Percentiles rank a stretch among this genome's conserved stretches.
These are phyloP conservation scores for Calliphora vomitoria DNA, from an alignment of 2,888 invertebrate genomes.

Conservation along the genomic window DNA sequence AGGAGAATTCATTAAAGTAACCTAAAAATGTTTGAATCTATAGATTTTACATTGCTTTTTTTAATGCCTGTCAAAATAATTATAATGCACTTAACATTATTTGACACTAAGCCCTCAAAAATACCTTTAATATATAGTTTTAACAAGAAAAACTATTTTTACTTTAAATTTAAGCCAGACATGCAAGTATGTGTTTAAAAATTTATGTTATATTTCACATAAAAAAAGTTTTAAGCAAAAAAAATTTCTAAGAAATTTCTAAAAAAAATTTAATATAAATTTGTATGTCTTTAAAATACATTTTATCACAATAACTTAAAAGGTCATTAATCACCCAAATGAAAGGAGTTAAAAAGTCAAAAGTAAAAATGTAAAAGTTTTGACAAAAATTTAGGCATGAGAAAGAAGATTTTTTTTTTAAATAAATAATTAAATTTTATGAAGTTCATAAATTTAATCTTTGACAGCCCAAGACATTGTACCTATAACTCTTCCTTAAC, in stretches of 20 bases:
- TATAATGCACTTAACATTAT: no score
- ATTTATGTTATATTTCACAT: no score
- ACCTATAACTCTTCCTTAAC: constrained; percentile 10
- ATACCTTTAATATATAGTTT: not conserved
- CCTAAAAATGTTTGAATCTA: no score
- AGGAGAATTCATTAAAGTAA: no score
- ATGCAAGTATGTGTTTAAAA: no score
- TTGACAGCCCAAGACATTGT: constrained; percentile 3
- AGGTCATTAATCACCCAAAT: constrained; percentile 27
- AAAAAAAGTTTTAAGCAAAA: no score
- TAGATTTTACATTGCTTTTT: no score
- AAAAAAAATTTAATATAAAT: not conserved
- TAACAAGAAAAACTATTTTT: no score
- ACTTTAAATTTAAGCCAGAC: no score
- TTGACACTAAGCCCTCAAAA: no score
- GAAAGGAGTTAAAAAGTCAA: constrained; percentile 2
- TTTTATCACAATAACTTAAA: constrained; percentile 8
- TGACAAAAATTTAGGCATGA: not conserved
- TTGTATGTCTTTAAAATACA: not conserved
- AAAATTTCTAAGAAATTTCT: not conserved
- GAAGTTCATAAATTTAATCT: constrained; percentile 45
- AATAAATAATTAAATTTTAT: constrained; percentile 41
- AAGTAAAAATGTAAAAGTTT: not conserved
- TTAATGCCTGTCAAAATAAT: no score
- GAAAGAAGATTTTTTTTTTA: not conserved